Conservation (phyloP, 2,888 invertebrate species). For the Chrysodeixis includens region DNA sequence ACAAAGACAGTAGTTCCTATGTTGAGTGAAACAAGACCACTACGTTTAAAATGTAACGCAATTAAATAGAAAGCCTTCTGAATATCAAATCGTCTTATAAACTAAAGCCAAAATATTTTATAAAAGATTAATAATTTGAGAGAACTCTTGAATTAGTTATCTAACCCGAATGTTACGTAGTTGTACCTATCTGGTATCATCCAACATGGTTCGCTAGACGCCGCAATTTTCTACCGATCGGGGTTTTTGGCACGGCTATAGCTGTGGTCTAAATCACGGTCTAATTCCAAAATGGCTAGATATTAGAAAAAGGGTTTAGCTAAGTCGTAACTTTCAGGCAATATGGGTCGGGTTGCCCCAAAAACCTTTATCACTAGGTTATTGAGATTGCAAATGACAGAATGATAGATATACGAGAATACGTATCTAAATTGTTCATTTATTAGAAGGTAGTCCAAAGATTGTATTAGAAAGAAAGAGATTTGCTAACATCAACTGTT, state of each 20-base stretch:
- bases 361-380: neutral
- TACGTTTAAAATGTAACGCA: too few relatives aligned
- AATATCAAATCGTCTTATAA: too few relatives aligned
- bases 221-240: constrained; percentile 17
- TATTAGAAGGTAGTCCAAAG: too few relatives aligned
- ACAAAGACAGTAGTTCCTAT: too few relatives aligned
- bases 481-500: too few relatives aligned
- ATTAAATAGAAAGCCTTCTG: too few relatives aligned
- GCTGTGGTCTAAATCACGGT: constrained; percentile 22
- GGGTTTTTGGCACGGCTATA: constrained; percentile 24
- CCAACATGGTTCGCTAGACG: neutral
- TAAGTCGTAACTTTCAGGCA: neutral
- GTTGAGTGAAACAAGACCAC: too few relatives aligned
- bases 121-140: neutral
- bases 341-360: neutral
- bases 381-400: neutral
- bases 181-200: neutral
- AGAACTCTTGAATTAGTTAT: neutral
- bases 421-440: too few relatives aligned
- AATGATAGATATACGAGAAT: neutral
- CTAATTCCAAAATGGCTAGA: constrained; percentile 11
- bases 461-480: too few relatives aligned
- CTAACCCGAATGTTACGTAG: neutral
- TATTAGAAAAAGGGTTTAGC: neutral
- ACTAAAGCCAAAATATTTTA: too few relatives aligned